Evolutionary conservation across 2,797 vertebrate species (phyloP).

Genomic region (Alcedo atthis): DNA sequence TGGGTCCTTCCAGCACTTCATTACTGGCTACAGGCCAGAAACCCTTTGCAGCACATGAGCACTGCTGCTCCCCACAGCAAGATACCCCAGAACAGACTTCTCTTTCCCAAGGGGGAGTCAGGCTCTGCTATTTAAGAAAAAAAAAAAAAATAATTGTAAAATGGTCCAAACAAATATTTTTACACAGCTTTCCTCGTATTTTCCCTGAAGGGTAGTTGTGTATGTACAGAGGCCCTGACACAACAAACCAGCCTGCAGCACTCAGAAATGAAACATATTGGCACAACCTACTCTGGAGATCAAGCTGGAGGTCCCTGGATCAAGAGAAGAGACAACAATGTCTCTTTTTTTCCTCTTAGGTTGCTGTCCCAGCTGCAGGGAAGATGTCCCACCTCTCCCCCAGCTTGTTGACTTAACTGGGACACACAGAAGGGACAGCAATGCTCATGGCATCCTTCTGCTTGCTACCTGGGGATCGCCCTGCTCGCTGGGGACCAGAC

Average conservation of each 20-base stretch:
- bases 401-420: background rate
- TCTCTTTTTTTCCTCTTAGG: background rate
- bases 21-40: background rate
- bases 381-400: background rate
- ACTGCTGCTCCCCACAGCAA: background rate
- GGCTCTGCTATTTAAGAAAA: background rate
- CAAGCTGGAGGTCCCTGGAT: background rate
- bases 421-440: accelerated
- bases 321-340: background rate
- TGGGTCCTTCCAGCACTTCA: background rate
- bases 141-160: background rate
- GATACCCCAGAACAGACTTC: background rate
- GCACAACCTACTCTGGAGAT: background rate
- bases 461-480: background rate
- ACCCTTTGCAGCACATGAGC: background rate
- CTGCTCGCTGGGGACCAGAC: background rate
- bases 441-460: background rate
- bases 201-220: background rate
- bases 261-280: background rate
- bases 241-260: background rate
- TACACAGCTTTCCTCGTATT: background rate
- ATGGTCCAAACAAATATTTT: background rate
- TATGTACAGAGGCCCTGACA: background rate
- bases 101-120: background rate
- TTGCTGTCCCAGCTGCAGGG: background rate